phyloP scores from a whole-genome alignment of 2,113 vertebrate species.

The Ammodramus savannarum region DNA sequence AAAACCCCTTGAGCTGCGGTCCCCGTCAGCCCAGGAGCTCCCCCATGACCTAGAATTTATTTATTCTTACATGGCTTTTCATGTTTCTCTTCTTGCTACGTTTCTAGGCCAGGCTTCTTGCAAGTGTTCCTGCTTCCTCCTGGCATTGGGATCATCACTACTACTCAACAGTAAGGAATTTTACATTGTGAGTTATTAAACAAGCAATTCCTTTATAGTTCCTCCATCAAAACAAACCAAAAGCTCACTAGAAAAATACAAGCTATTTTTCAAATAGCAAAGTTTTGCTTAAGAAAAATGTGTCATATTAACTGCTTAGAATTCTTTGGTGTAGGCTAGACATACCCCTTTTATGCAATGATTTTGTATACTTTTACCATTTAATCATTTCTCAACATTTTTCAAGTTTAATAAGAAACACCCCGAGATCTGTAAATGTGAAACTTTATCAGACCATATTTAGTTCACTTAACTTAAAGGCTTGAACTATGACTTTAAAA shows the following conservation, averaged over 20 bases:
- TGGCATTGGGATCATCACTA: background rate
- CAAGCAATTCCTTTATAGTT: background rate
- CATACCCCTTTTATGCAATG: background rate
- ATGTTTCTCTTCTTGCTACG: background rate
- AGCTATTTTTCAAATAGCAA: background rate
- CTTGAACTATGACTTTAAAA: background rate
- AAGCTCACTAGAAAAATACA: background rate
- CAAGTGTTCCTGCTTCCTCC: background rate
- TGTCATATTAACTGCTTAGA: background rate
- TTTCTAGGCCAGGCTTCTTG: background rate
- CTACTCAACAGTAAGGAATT: background rate
- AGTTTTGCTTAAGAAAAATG: background rate
- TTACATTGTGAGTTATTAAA: background rate
- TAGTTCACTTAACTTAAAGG: background rate
- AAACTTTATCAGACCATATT: background rate
- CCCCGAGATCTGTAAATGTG: background rate
- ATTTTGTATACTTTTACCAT: background rate
- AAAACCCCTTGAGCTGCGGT: background rate
- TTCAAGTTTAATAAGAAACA: background rate
- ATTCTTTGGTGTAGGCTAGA: background rate
- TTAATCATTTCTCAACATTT: background rate
- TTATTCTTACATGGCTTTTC: background rate
- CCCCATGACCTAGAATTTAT: background rate
- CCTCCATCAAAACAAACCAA: background rate
- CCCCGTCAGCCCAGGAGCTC: background rate